phyloP scores from a whole-genome alignment of 2,797 vertebrate genomes.

The Pseudocheirus occidentalis region DNA sequence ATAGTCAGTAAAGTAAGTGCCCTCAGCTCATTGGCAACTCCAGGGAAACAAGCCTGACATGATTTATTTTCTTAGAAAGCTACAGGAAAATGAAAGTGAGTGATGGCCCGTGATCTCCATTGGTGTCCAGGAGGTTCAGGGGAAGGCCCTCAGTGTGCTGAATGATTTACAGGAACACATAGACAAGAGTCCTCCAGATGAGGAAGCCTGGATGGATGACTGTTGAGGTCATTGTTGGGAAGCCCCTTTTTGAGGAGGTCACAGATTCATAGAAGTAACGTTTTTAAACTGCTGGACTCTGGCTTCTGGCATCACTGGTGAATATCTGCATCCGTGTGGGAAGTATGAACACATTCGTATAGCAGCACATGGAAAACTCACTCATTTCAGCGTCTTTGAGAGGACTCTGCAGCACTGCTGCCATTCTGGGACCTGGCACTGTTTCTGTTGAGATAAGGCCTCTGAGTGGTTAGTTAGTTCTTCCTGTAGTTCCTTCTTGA shows the following conservation, averaged over 20 bases:
- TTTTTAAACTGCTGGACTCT: background rate
- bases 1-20: background rate
- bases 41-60: background rate
- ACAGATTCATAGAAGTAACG: background rate
- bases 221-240: background rate
- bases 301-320: background rate
- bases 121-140: background rate
- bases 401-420: background rate
- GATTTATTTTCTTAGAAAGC: background rate
- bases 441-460: background rate
- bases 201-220: background rate
- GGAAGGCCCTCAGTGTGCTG: background rate
- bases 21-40: background rate
- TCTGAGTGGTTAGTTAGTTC: background rate
- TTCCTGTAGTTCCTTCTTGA: background rate
- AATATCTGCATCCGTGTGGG: background rate
- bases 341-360: background rate
- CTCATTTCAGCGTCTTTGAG: background rate
- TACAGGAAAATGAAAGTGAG: background rate
- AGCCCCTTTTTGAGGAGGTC: background rate
- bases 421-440: background rate
- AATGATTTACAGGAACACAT: background rate
- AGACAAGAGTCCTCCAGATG: background rate
- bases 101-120: background rate
- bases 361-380: background rate